Percentiles rank a stretch among this genome's conserved stretches.
Conservation (phyloP, 2,888 invertebrate species). For the Drosophila mettleri region DNA sequence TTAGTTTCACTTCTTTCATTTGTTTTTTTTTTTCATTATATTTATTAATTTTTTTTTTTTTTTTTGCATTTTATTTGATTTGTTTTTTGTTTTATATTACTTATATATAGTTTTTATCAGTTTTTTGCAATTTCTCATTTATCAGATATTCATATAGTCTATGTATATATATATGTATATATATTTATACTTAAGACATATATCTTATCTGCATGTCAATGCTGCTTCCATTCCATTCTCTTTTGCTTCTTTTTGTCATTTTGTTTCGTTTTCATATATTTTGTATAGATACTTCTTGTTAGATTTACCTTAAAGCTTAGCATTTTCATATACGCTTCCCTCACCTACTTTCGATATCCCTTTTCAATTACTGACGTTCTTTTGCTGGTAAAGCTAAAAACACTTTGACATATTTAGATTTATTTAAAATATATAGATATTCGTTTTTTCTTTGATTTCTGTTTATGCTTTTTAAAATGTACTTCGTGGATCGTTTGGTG, state of each 20-base stretch:
- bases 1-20: slow-evolving; percentile 68
- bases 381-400: slow-evolving; percentile 41
- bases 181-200: slow-evolving; percentile 59
- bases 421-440: slow-evolving; percentile 17
- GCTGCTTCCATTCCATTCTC: slow-evolving; percentile 41
- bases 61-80: slow-evolving; percentile 31
- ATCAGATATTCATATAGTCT: slow-evolving; percentile 61
- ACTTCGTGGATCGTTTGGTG: slow-evolving; percentile 37
- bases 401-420: slow-evolving; percentile 21
- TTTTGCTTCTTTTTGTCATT: slow-evolving; percentile 33
- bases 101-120: slow-evolving; percentile 69
- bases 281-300: slow-evolving; percentile 53
- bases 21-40: slow-evolving; percentile 25
- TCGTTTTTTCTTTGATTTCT: not conserved
- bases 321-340: slow-evolving; percentile 46
- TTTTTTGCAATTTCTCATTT: slow-evolving; percentile 72
- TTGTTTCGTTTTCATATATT: slow-evolving; percentile 36
- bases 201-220: slow-evolving; percentile 58
- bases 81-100: slow-evolving; percentile 49
- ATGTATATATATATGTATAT: slow-evolving; percentile 45
- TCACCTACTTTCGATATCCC: slow-evolving; percentile 30
- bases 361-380: slow-evolving; percentile 15
- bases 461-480: slow-evolving; percentile 12
- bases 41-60: slow-evolving; percentile 14
- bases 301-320: slow-evolving; percentile 60